A percentile compares a stretch with the other conserved stretches of the same genome.
phyloP scores from a whole-genome alignment of 2,888 invertebrate species.

The Pseudoips prasinana region DNA sequence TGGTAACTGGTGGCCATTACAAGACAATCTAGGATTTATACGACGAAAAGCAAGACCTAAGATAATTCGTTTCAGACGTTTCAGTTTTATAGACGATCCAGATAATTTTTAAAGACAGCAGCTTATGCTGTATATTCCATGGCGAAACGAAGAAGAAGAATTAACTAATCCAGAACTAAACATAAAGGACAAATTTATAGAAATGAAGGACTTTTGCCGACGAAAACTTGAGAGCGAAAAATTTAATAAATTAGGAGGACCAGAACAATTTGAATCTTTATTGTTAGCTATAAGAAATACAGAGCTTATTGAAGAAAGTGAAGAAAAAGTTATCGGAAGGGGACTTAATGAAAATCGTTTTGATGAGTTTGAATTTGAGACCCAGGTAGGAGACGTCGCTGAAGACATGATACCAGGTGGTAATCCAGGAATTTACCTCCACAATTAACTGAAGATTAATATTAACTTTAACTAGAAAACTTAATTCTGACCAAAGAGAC shows the following conservation, averaged over 20 bases:
- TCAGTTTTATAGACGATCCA: constrained; percentile 3
- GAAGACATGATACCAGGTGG: no score
- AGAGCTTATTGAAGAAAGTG: no score
- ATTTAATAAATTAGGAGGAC: constrained; percentile 4
- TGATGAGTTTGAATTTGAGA: constrained; percentile 3
- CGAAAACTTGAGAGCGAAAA: constrained; percentile 1
- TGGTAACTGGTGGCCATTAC: constrained; percentile 3
- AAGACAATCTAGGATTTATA: background rate
- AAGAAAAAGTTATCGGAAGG: no score
- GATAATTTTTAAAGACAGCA: constrained; percentile 6
- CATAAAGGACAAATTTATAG: constrained; percentile 12
- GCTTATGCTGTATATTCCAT: constrained; percentile 9
- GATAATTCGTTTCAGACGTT: constrained; percentile 4
- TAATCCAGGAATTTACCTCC: no score
- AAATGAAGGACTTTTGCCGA: constrained; percentile 10
- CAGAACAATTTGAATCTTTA: constrained; percentile 5
- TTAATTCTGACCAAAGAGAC: constrained; percentile 7
- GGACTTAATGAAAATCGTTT: constrained; percentile 5
- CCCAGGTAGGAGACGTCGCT: constrained; percentile 1
- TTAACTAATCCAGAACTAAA: constrained; percentile 11
- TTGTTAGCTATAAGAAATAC: constrained; percentile 5
- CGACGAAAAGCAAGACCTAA: constrained; percentile 3
- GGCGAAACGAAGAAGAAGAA: constrained; percentile 13
- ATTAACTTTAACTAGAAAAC: constrained; percentile 2
- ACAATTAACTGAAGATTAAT: constrained; percentile 1